Base-by-base conservation (phyloP, 2,113 vertebrate species). In the Salvelinus namaycush region DNA sequence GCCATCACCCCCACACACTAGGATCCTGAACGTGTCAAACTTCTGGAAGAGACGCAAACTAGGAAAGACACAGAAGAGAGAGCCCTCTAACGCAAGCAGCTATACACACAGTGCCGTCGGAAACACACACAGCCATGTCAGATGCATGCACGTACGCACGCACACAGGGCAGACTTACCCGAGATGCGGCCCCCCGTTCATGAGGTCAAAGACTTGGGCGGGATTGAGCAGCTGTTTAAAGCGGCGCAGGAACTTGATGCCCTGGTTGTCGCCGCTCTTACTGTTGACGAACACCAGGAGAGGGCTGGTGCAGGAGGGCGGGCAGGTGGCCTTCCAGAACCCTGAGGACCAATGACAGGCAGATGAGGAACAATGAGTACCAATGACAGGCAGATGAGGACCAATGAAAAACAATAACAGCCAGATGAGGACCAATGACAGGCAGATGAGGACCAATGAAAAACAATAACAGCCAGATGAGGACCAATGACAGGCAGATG, bases 191-290 rank as follows among this genome's bases (percentile, higher is more conserved):
- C 97, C 98, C 86, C 97, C 98, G 5, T 98, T 99, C 97, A 99
- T 99, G 82, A 99, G 95, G 89, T 99, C 98, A 39, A 99, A 99
- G 81, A 99, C 97, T 87, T 99, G 97, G 0, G 98, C 98, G 0
- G 98, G 97, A 89, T 99, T 99, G 80, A 99, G 93, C 79, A 99
- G 93, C 76, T 99, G 98, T 74, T 99, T 99, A 89, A 99, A 99
- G 80, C 97, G 94, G 18, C 98, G 90, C 27, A 99, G 93, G 89
- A 99, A 99, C 90, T 98, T 99, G 29, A 99, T 97, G 0, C 97
- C 98, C 90, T 99, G 98, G 79, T 98, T 99, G 90, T 99, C 98
- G 87, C 98, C 98, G 27, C 96, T 98, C 86, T 99, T 99, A 16
- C 97, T 99, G 89, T 99, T 99, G 71, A 99, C 98, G 3, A 99